These are phyloP conservation scores for Athetis lepigone DNA, from an alignment of 2,888 invertebrate genomes.

Conservation along the genomic window DNA sequence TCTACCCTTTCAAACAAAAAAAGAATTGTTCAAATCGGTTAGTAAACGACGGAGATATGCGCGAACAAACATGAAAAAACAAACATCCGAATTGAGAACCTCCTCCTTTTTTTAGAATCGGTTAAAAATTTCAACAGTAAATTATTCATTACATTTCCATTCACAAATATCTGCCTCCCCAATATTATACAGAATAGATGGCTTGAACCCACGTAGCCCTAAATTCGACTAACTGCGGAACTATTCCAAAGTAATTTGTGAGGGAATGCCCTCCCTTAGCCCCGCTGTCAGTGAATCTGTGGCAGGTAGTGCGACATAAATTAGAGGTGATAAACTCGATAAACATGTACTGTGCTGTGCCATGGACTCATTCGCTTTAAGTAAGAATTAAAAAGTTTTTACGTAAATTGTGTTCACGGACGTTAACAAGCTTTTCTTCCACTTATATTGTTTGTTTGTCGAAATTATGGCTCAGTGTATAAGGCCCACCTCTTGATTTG, in stretches of 20 bases:
- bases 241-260: conserved; percentile 39
- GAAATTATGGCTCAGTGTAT: too few species aligned
- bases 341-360: background rate
- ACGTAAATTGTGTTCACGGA: background rate
- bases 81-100: too few species aligned
- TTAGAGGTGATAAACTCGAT: background rate
- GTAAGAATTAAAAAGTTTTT: background rate
- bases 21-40: too few species aligned
- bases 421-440: too few species aligned
- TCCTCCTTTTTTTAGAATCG: too few species aligned
- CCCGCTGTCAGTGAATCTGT: conserved; percentile 1
- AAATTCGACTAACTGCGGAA: conserved; percentile 15
- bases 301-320: conserved; percentile 2
- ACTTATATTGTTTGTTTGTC: too few species aligned
- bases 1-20: too few species aligned
- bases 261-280: conserved; percentile 11
- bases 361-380: too few species aligned
- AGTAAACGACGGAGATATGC: too few species aligned
- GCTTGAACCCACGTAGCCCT: conserved; percentile 9
- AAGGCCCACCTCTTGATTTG: too few species aligned
- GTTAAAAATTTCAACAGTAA: too few species aligned
- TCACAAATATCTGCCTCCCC: background rate
- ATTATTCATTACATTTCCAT: conserved; percentile 4
- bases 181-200: conserved; percentile 8
- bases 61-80: too few species aligned